These are phyloP conservation scores for Epizoanthus stellaris DNA, from an alignment of 92 coral and sea anemone genomes.

Conservation along the genomic window DNA sequence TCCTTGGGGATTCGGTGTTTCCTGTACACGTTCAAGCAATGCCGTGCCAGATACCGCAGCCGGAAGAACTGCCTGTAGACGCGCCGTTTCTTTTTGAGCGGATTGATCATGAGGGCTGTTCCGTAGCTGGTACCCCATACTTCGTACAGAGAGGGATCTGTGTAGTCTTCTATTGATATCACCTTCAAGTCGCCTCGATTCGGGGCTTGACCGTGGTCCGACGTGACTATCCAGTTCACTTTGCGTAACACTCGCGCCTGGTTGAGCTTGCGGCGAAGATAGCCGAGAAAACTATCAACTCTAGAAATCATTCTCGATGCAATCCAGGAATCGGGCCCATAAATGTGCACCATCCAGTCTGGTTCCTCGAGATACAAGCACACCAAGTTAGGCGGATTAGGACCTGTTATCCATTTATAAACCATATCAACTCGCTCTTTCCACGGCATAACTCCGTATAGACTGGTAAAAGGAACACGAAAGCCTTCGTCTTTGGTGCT, in stretches of 20 bases:
- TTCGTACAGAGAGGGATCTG: conserved; percentile 54
- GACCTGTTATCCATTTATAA: conserved; percentile 68
- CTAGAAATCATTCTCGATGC: conserved; percentile 26
- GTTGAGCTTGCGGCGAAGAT: conserved; percentile 64
- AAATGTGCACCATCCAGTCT: conserved; percentile 55
- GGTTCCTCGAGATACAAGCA: conserved; percentile 73
- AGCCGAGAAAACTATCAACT: conserved; percentile 65
- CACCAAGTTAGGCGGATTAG: conserved; percentile 75
- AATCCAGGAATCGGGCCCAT: conserved; percentile 75
- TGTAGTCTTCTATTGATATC: conserved; percentile 63
- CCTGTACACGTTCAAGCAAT: conserved; percentile 63
- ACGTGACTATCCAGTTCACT: conserved; percentile 73
- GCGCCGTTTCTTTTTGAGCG: conserved; percentile 45
- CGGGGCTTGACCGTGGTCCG: conserved; percentile 83
- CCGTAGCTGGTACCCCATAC: conserved; percentile 24
- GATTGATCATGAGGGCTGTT: conserved; percentile 55
- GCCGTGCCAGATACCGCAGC: conserved; percentile 48
- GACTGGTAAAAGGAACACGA: conserved; percentile 49
- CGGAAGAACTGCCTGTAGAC: conserved; percentile 59
- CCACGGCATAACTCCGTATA: conserved; percentile 56
- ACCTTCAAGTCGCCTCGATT: conserved; percentile 60
- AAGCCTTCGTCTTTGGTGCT: conserved; percentile 51
- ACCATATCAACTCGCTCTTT: conserved; percentile 68
- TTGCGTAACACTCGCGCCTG: conserved; percentile 51
- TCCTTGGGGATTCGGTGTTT: conserved; percentile 77